These are phyloP conservation scores for Papilio polyxenes DNA, from an alignment of 1,140 invertebrate species.

Conservation along the genomic window DNA sequence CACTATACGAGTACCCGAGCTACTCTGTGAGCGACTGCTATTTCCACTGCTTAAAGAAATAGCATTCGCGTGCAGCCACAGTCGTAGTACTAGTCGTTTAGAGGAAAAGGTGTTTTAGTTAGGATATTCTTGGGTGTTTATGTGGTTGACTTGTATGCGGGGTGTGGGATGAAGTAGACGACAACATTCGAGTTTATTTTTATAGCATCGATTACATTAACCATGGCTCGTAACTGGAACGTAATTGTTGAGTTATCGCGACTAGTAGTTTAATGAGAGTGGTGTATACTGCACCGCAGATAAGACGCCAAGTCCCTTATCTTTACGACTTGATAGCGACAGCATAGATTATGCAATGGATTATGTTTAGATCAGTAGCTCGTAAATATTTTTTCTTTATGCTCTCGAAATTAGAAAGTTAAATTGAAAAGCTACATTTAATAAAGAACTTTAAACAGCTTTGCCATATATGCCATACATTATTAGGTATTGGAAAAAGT, in stretches of 20 bases:
- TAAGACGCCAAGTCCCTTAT: slow-evolving; percentile 57
- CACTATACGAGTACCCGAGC: background rate
- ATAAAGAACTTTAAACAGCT: background rate
- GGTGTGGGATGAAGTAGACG: slow-evolving; percentile 22
- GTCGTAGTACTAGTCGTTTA: background rate
- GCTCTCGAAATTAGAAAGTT: slow-evolving; percentile 6
- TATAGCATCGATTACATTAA: slow-evolving; percentile 48
- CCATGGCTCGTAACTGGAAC: slow-evolving; percentile 51
- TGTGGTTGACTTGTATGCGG: background rate
- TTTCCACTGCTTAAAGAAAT: background rate
- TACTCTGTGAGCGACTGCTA: background rate
- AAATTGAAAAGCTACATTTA: background rate
- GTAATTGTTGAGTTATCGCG: slow-evolving; percentile 67
- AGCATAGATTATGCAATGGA: slow-evolving; percentile 46
- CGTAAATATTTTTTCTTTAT: slow-evolving; percentile 20
- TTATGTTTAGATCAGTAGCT: slow-evolving; percentile 26
- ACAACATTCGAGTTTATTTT: slow-evolving; percentile 38
- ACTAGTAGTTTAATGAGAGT: slow-evolving; percentile 65
- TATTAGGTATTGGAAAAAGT: background rate
- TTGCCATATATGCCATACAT: background rate
- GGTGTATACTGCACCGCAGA: slow-evolving; percentile 52
- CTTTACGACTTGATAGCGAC: slow-evolving; percentile 55
- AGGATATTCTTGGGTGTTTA: background rate
- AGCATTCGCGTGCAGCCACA: background rate
- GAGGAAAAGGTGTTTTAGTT: background rate